Evolutionary conservation across 1,140 invertebrate genomes (phyloP).

Genomic region (Nymphalis io): DNA sequence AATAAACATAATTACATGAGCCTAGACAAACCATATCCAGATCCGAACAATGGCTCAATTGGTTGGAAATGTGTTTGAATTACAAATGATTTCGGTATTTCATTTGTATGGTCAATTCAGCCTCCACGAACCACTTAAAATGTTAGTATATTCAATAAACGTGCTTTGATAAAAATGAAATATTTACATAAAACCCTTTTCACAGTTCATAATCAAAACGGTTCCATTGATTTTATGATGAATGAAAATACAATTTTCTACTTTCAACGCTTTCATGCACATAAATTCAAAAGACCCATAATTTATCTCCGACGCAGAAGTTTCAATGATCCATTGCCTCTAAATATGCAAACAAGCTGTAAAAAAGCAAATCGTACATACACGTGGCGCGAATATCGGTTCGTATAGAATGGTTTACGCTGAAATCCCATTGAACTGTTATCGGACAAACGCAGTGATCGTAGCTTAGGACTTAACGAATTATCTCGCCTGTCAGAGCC

Average conservation of each 20-base stretch:
- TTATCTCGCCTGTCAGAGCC: slow-evolving; percentile 60
- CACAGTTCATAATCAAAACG: not conserved
- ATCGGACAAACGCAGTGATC: slow-evolving; percentile 60
- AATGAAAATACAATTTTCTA: slow-evolving; percentile 2
- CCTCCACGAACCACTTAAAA: too few species aligned
- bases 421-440: slow-evolving; percentile 56
- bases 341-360: slow-evolving; percentile 6
- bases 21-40: too few species aligned
- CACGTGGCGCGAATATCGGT: slow-evolving; percentile 11
- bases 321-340: slow-evolving; percentile 1
- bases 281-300: slow-evolving; percentile 9
- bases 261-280: slow-evolving; percentile 1
- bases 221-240: not conserved
- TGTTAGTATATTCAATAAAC: too few species aligned
- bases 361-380: slow-evolving; percentile 11
- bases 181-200: too few species aligned
- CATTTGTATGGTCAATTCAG: too few species aligned
- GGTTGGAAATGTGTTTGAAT: too few species aligned
- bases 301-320: not conserved
- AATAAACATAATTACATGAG: too few species aligned
- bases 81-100: too few species aligned
- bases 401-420: slow-evolving; percentile 22
- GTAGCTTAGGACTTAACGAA: slow-evolving; percentile 66
- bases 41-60: too few species aligned
- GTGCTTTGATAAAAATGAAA: too few species aligned